A percentile compares a stretch with the other conserved stretches of the same genome.
Evolutionary conservation across 2,888 invertebrate species (phyloP).

Genomic region (Anthophora plumipes): DNA sequence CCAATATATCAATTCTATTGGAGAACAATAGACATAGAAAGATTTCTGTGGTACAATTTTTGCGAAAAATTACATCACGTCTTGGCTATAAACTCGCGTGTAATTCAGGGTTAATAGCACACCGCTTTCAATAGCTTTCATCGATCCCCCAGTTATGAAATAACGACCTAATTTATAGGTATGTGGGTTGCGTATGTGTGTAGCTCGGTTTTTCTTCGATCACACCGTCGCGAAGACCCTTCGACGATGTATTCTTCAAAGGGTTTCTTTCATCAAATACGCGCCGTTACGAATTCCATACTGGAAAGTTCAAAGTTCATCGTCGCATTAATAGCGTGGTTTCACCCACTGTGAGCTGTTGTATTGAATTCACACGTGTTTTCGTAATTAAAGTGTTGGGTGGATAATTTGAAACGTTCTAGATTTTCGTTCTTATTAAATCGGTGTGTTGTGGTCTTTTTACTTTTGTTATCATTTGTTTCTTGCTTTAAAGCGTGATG

Average conservation of each 20-base stretch:
- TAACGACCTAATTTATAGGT: conserved; percentile 57
- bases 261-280: conserved; percentile 40
- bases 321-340: conserved; percentile 2
- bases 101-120: conserved; percentile 19
- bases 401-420: not conserved
- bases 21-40: not conserved
- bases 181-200: conserved; percentile 16
- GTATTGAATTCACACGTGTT: not conserved
- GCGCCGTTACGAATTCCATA: conserved; percentile 24
- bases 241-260: conserved; percentile 19
- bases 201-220: conserved; percentile 15
- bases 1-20: too few species aligned
- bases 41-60: not conserved
- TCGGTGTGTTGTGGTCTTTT: not conserved
- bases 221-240: conserved; percentile 26
- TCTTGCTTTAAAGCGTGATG: too few species aligned
- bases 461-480: not conserved
- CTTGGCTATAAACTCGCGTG: not conserved
- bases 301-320: conserved; percentile 60
- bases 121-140: conserved; percentile 43
- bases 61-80: not conserved
- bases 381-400: not conserved
- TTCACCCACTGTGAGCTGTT: not conserved
- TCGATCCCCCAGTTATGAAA: conserved; percentile 55
- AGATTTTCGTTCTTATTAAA: not conserved